These are phyloP conservation scores for Dreissena rostriformis DNA, from an alignment of 1,140 invertebrate genomes.

Conservation along the genomic window DNA sequence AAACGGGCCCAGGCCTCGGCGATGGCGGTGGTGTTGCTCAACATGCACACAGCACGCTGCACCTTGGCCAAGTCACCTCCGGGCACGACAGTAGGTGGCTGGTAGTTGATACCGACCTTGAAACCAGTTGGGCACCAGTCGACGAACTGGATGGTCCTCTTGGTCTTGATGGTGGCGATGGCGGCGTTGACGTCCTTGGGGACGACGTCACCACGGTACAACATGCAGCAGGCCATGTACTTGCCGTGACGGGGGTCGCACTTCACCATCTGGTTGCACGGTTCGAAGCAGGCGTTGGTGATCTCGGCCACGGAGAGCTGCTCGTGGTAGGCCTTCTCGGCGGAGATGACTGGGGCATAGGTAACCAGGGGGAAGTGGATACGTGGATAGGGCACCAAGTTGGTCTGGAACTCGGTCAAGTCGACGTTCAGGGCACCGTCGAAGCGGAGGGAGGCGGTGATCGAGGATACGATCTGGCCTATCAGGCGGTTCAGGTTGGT, in stretches of 20 bases:
- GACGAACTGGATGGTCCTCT: slow-evolving; percentile 86
- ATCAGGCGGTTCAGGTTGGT: slow-evolving; percentile 46
- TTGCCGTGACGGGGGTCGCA: slow-evolving; percentile 94
- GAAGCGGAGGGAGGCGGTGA: slow-evolving; percentile 92
- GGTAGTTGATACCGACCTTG: slow-evolving; percentile 82
- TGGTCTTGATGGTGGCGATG: slow-evolving; percentile 73
- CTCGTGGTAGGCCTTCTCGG: slow-evolving; percentile 80
- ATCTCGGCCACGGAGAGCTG: slow-evolving; percentile 78
- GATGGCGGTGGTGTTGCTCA: slow-evolving; percentile 90
- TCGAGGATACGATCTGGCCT: slow-evolving; percentile 85
- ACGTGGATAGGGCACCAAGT: slow-evolving; percentile 82
- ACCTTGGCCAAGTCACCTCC: slow-evolving; percentile 88
- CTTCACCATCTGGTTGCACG: slow-evolving; percentile 95
- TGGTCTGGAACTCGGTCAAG: slow-evolving; percentile 88
- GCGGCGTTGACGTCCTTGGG: slow-evolving; percentile 79
- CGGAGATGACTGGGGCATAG: slow-evolving; percentile 76
- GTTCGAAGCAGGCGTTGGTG: slow-evolving; percentile 93
- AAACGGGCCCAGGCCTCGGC: slow-evolving; percentile 87
- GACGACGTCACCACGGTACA: slow-evolving; percentile 78
- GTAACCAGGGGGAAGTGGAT: slow-evolving; percentile 79
- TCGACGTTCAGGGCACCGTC: slow-evolving; percentile 88
- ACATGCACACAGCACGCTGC: slow-evolving; percentile 82
- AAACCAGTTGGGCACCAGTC: slow-evolving; percentile 85
- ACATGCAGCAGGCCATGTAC: slow-evolving; percentile 85
- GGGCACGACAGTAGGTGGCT: slow-evolving; percentile 88